Percentiles rank a stretch among this genome's conserved stretches.
These are phyloP conservation scores for Oreochromis tanganicae DNA, from an alignment of 2,113 vertebrate genomes.

Conservation along the genomic window DNA sequence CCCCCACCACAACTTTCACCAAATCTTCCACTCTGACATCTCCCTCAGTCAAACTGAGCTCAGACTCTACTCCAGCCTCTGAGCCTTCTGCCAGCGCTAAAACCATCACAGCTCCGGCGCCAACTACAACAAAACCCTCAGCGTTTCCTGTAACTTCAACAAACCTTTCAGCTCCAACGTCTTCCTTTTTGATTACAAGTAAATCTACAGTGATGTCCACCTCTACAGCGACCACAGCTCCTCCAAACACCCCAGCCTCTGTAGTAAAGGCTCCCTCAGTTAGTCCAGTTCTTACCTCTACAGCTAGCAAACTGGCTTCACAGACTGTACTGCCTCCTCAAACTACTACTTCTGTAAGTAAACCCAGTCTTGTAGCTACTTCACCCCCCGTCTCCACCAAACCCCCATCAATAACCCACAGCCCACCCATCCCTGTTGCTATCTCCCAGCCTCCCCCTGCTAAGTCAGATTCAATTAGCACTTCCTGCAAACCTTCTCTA, in stretches of 20 bases:
- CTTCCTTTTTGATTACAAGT: conserved; percentile 2
- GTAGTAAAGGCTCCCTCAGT: conserved; percentile 6
- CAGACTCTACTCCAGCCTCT: background rate
- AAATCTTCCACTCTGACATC: conserved; percentile 48
- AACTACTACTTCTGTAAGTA: conserved; percentile 18
- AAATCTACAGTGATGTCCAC: conserved; percentile 10
- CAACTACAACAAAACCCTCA: conserved; percentile 30
- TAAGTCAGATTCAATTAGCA: conserved; percentile 18
- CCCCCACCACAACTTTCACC: conserved; percentile 31
- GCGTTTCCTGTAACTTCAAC: background rate
- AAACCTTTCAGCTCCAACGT: conserved; percentile 17
- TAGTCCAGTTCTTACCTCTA: conserved; percentile 1
- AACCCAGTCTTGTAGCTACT: conserved; percentile 3
- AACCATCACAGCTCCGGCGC: background rate
- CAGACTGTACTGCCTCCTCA: background rate
- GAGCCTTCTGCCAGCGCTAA: background rate
- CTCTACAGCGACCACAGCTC: background rate
- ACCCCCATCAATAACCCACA: conserved; percentile 4
- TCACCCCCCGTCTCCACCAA: background rate
- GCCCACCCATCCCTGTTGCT: background rate
- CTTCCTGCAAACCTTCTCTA: conserved; percentile 4
- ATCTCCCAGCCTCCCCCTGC: background rate
- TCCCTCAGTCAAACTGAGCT: conserved; percentile 24
- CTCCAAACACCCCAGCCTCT: background rate
- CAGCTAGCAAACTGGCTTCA: conserved; percentile 22